These are phyloP conservation scores for Ditylenchus weischeri DNA, from an alignment of 2,888 invertebrate species.

Conservation along the genomic window DNA sequence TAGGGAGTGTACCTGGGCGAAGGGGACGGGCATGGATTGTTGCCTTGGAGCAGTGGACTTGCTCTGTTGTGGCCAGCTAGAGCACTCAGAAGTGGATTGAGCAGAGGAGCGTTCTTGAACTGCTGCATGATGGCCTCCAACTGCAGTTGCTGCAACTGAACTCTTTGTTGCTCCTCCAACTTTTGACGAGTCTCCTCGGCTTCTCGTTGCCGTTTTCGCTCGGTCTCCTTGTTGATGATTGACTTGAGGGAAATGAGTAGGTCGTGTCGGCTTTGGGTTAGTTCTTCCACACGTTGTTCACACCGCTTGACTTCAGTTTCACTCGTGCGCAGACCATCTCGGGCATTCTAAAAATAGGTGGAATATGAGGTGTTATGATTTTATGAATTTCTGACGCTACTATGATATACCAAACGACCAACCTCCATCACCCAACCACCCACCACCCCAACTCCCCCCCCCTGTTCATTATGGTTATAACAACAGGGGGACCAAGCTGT, in stretches of 20 bases:
- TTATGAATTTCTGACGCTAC: background rate
- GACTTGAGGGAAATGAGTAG: conserved; percentile 18
- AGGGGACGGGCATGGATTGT: conserved; percentile 4
- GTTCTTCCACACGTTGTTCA: conserved; percentile 16
- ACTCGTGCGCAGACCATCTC: background rate
- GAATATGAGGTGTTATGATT: background rate
- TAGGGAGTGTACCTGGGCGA: background rate
- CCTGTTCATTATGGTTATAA: too few relatives aligned
- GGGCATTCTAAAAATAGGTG: conserved; percentile 8
- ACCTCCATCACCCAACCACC: too few relatives aligned
- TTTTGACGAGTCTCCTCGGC: conserved; percentile 16
- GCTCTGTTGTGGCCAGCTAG: background rate
- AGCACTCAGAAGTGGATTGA: background rate
- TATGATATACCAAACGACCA: too few relatives aligned
- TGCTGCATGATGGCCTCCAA: conserved; percentile 12
- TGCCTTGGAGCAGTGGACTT: background rate
- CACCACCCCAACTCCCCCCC: too few relatives aligned
- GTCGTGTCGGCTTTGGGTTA: conserved; percentile 17
- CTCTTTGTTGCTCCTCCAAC: conserved; percentile 17
- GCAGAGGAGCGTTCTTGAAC: background rate
- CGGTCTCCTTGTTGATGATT: conserved; percentile 17
- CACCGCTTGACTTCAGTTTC: conserved; percentile 4
- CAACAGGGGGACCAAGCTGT: too few relatives aligned
- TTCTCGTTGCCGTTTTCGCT: conserved; percentile 23
- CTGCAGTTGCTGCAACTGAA: conserved; percentile 4